Base-by-base conservation (phyloP, 2,797 vertebrate genomes). In the Catamblyrhynchus diadema region DNA sequence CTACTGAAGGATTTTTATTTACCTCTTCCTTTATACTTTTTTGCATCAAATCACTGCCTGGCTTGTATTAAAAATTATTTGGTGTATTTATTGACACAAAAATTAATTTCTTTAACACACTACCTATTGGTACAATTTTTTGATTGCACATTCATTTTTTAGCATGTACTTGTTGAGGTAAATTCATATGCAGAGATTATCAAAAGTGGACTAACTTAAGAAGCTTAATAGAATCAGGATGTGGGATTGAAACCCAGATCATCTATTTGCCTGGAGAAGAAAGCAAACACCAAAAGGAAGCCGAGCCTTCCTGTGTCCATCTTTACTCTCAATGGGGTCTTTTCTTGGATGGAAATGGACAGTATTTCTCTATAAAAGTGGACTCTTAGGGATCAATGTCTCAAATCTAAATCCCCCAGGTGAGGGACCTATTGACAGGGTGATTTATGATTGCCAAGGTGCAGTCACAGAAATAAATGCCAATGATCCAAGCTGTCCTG, bases 251-350 rank as follows among this genome's bases (percentile, higher is more conserved):
- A 90, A 66, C 9, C 9, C 42, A 33, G 41, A 69, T 37, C 25
- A 66, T 17, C 21, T 33, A 56, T 79, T 84, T 90, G 19, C 41
- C 22, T 74, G 44, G 51, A 88, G 51, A 84, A 62, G 16, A 78
- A 35, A 72, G 16, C 39, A 90, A 60, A 75, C n/a, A 73, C 15
- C 28, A 47, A 28, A 86, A 91, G 30, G 71, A 44, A 85, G 69
- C 44, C 25, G 79, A 75, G 50, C 5, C 44, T 47, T 14, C 2
- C 0, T 14, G 45, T 3, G 0, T 13, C 50, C 50, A 33, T 9
- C 47, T 80, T 79, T 48, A 24, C 14, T 69, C 69, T 30, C 60
- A 21, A 9, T 4, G 37, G 3, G 17, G 9, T 16, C 53, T 69
- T 47, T 51, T 47, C 50, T 35, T 41, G 35, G 84, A 64, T 51